A percentile compares a stretch with the other conserved stretches of the same genome.
Evolutionary conservation across 2,113 vertebrate genomes (phyloP).

Genomic region (Esox niger): DNA sequence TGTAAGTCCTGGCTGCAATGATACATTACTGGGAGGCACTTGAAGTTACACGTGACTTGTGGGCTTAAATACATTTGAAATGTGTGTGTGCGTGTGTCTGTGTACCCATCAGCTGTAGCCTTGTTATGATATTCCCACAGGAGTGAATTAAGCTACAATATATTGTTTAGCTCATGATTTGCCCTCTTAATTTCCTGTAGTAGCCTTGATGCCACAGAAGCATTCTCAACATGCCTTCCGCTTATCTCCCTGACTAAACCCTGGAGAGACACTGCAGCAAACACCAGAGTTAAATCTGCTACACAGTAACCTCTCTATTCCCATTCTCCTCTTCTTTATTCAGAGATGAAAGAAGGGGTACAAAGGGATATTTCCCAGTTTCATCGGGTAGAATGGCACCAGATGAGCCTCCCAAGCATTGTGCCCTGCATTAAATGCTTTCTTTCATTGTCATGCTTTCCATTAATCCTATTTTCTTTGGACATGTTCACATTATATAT

Average conservation of each 20-base stretch:
- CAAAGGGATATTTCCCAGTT: background rate
- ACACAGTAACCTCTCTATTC: conserved; percentile 29
- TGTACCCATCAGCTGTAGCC: conserved; percentile 27
- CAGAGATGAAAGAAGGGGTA: conserved; percentile 8
- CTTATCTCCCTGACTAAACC: conserved; percentile 31
- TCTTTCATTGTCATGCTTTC: conserved; percentile 28
- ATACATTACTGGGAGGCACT: too few relatives aligned
- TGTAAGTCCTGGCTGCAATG: too few relatives aligned
- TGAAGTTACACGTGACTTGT: too few relatives aligned
- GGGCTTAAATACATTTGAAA: too few relatives aligned
- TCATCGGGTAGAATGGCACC: background rate
- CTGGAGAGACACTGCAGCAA: conserved; percentile 37
- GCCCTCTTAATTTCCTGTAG: conserved; percentile 22
- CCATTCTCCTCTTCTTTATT: conserved; percentile 39
- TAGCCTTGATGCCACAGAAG: conserved; percentile 41
- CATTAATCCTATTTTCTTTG: conserved; percentile 28
- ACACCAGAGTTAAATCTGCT: conserved; percentile 22
- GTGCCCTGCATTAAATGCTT: background rate
- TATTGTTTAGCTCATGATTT: conserved; percentile 29
- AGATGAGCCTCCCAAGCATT: conserved; percentile 9
- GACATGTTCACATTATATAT: conserved; percentile 18
- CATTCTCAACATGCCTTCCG: conserved; percentile 26
- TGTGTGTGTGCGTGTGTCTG: conserved; percentile 8
- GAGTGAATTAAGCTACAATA: conserved; percentile 47
- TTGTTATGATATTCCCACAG: conserved; percentile 24